Evolutionary conservation across 2,888 invertebrate genomes (phyloP).

Genomic region (Galerucella pusilla): DNA sequence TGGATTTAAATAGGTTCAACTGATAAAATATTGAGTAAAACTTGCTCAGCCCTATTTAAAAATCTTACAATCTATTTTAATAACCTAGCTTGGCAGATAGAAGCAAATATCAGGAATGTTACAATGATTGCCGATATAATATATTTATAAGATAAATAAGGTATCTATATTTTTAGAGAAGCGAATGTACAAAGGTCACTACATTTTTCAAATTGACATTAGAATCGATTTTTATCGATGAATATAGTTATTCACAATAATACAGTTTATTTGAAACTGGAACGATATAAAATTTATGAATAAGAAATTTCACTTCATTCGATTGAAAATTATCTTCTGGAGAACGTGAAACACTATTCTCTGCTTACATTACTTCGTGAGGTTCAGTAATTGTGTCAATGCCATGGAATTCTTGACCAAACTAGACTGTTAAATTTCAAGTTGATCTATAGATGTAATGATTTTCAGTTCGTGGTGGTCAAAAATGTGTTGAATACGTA

Average conservation of each 20-base stretch:
- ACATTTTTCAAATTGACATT: slow-evolving; percentile 29
- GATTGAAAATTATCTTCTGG: neutral
- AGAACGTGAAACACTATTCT: neutral
- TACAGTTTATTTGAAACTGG: neutral
- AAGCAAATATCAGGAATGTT: slow-evolving; percentile 12
- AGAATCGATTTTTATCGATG: slow-evolving; percentile 28
- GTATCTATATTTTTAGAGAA: slow-evolving; percentile 18
- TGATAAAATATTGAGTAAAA: too few relatives aligned
- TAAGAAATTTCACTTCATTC: neutral
- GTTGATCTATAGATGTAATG: too few relatives aligned
- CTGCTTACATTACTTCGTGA: neutral
- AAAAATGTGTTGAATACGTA: too few relatives aligned
- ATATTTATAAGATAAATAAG: neutral
- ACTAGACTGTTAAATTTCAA: too few relatives aligned
- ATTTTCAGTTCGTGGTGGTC: too few relatives aligned
- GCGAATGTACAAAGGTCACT: slow-evolving; percentile 31
- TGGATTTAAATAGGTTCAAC: too few relatives aligned
- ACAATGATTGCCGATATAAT: slow-evolving; percentile 27
- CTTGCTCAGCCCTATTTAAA: slow-evolving; percentile 1
- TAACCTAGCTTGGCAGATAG: slow-evolving; percentile 24
- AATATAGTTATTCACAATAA: slow-evolving; percentile 22
- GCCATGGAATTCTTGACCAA: too few relatives aligned
- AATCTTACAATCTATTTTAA: slow-evolving; percentile 9
- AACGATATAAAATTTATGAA: neutral
- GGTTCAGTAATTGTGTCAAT: neutral